Evolutionary conservation across 1,140 invertebrate genomes (phyloP).

Genomic region (Eriocheir sinensis): DNA sequence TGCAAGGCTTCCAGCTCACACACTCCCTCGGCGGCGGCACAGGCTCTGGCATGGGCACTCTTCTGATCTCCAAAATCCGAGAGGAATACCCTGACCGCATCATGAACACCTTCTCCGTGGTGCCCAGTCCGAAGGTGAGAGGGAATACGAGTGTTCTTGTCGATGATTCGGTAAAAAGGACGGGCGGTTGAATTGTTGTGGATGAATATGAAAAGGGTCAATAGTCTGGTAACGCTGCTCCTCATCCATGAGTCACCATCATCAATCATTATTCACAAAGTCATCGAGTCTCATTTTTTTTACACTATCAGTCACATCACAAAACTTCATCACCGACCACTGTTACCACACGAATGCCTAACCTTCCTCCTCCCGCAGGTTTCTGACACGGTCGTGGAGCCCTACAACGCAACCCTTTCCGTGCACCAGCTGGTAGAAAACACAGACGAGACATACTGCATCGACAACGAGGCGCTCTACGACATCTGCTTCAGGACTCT

Average conservation of each 20-base stretch:
- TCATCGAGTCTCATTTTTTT: too few species aligned
- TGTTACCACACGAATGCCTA: too few species aligned
- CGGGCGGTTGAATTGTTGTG: too few species aligned
- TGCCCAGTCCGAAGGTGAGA: slow-evolving; percentile 66
- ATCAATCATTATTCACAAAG: too few species aligned
- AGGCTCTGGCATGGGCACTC: slow-evolving; percentile 66
- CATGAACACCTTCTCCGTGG: slow-evolving; percentile 71
- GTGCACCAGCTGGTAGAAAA: slow-evolving; percentile 70
- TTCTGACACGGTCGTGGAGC: slow-evolving; percentile 69
- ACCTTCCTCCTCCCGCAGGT: slow-evolving; percentile 47
- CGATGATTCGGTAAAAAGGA: too few species aligned
- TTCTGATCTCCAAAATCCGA: slow-evolving; percentile 69
- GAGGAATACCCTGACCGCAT: slow-evolving; percentile 70
- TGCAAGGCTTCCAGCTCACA: slow-evolving; percentile 72
- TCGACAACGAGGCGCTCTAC: slow-evolving; percentile 68
- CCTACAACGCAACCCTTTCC: slow-evolving; percentile 69
- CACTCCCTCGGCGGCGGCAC: slow-evolving; percentile 70
- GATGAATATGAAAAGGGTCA: too few species aligned
- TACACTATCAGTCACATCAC: too few species aligned
- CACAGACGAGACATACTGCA: slow-evolving; percentile 72
- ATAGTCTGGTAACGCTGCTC: too few species aligned
- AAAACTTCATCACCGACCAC: too few species aligned
- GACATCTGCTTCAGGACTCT: slow-evolving; percentile 72
- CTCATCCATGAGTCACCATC: too few species aligned
- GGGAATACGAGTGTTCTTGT: too few species aligned